Evolutionary conservation across 2,888 invertebrate species (phyloP), one percentile per base, ranked within the genome.

Genomic region (Griposia aprilina): DNA sequence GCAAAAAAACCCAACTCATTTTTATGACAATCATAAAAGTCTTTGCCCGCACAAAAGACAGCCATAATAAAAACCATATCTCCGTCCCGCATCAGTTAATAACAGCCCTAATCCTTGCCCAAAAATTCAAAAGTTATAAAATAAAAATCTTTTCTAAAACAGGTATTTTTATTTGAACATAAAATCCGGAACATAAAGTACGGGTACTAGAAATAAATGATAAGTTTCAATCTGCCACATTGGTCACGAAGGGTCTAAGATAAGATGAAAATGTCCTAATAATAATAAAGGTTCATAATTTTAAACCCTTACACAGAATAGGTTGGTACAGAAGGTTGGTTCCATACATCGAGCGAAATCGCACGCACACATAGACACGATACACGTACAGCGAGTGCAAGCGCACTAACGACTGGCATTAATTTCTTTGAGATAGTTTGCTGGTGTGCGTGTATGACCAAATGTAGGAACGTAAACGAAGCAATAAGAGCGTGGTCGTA

Each of bases 81-180:
- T 82, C 10, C 20, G 23, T 65, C 76, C 76, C 76, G 45, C 66
- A 80, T 62, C 66, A 80, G 66, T 67, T 66, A 62, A 48, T 67
- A 41, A 13, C 50, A 57, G 6, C 62, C 66, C 41, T 80, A 80
- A 83, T 80, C 78, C n/a, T n/a, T 57, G 17, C n/a, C 41, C 10
- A 26, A 80, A 83, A 76, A 76, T 66, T 76, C 77, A 59, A 76
- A 82, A 79, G 76, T 55, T 63, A 63, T 78, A 82, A 76, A 62
- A 52, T n/a, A 30, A 75, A 76, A 67, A 45, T 67, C 26, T 62
- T 77, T 67, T 55, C 48, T 55, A 78, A 77, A 77, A 52, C 65
- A 82, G 78, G 78, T 80, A 83, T 80, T 80, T 80, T 80, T 83
- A 82, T 78, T 62, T 2, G 78, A 23, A 26, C 65, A 82, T 79